phyloP scores from a whole-genome alignment of 2,797 vertebrate species.

The Nyctalus aviator region DNA sequence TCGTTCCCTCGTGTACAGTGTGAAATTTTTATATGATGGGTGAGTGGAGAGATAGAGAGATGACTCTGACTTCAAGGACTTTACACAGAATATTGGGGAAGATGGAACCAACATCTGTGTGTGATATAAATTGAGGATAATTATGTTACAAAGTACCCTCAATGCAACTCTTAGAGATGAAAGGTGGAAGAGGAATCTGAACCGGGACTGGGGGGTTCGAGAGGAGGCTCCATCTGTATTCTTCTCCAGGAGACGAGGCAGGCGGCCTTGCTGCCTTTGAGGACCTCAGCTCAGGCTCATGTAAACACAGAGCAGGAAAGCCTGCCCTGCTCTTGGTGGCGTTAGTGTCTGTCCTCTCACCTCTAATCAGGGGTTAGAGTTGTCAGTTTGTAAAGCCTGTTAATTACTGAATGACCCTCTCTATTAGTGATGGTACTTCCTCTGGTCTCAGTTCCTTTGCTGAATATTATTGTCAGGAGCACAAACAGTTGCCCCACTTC shows the following conservation, averaged over 20 bases:
- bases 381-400: not conserved
- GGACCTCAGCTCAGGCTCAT: not conserved
- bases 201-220: not conserved
- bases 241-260: not conserved
- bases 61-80: not conserved
- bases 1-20: not conserved
- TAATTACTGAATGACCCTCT: not conserved
- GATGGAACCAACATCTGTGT: not conserved
- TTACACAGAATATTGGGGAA: not conserved
- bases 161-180: not conserved
- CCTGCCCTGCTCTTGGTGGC: not conserved
- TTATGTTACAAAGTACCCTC: conserved; percentile 39
- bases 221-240: not conserved
- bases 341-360: not conserved
- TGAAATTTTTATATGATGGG: conserved; percentile 14
- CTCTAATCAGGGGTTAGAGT: not conserved
- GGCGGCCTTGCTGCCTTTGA: not conserved
- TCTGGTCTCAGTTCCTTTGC: not conserved
- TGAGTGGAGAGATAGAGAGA: not conserved
- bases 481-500: not conserved
- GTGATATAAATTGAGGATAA: conserved; percentile 14
- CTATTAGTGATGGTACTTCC: not conserved
- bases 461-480: not conserved
- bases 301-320: not conserved
- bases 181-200: conserved; percentile 1